phyloP scores from a whole-genome alignment of 2,113 vertebrate species.

The Leiothrix lutea region DNA sequence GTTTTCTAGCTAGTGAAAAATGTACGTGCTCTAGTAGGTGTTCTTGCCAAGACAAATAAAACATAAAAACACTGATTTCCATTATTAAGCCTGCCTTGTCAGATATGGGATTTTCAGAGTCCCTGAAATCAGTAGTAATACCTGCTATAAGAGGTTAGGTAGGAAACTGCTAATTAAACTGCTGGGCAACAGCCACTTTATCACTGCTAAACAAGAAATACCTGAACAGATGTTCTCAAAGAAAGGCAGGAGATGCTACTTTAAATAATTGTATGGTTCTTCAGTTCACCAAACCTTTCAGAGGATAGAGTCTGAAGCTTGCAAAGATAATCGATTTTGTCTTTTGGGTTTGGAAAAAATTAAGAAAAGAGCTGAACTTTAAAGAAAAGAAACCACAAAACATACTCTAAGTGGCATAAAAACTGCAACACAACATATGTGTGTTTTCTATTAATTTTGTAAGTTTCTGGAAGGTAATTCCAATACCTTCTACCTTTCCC shows the following conservation, averaged over 20 bases:
- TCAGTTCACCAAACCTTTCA: neutral
- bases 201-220: neutral
- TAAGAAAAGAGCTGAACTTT: neutral
- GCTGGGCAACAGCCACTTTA: constrained; percentile 43
- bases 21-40: neutral
- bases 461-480: neutral
- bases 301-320: neutral
- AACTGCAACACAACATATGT: fast-evolving
- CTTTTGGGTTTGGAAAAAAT: neutral
- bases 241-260: neutral
- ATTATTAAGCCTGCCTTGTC: constrained; percentile 29
- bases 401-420: neutral
- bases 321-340: neutral
- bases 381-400: neutral
- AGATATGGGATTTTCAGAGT: constrained; percentile 30
- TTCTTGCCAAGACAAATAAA: constrained; percentile 31
- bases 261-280: neutral
- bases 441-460: neutral
- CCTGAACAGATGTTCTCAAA: neutral
- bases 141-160: constrained; percentile 56
- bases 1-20: constrained; percentile 47
- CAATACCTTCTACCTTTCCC: neutral
- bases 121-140: constrained; percentile 46
- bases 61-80: constrained; percentile 10
- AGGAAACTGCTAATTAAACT: constrained; percentile 65